phyloP scores from a whole-genome alignment of 2,888 invertebrate genomes.

The Drosophila buzzatii region DNA sequence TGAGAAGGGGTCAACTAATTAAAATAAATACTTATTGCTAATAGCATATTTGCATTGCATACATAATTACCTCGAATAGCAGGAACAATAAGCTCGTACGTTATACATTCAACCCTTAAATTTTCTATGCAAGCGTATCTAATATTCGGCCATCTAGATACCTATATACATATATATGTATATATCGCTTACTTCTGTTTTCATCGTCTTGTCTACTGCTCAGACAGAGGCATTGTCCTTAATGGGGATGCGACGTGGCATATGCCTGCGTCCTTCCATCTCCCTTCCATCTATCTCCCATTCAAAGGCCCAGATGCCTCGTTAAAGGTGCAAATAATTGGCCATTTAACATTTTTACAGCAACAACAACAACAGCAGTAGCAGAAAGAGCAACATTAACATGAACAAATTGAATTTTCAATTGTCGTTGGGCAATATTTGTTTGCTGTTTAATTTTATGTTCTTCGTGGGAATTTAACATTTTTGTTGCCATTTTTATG shows the following conservation, averaged over 20 bases:
- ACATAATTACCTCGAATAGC: too few species aligned
- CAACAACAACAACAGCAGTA: slow-evolving; percentile 8
- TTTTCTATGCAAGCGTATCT: neutral
- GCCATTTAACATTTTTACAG: slow-evolving; percentile 63
- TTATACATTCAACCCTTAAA: too few species aligned
- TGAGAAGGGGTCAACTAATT: too few species aligned
- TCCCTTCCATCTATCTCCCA: neutral
- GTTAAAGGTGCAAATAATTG: slow-evolving; percentile 65
- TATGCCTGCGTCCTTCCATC: neutral
- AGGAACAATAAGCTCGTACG: too few species aligned
- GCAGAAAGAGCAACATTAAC: slow-evolving; percentile 6
- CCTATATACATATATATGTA: neutral
- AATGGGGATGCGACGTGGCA: slow-evolving; percentile 24
- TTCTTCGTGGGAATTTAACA: slow-evolving; percentile 1
- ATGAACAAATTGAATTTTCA: slow-evolving; percentile 49
- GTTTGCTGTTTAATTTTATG: slow-evolving; percentile 34
- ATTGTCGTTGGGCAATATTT: slow-evolving; percentile 13
- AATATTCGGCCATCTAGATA: neutral
- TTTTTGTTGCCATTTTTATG: slow-evolving; percentile 47
- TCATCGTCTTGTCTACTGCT: slow-evolving; percentile 22
- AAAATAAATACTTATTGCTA: too few species aligned
- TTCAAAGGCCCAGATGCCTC: slow-evolving; percentile 38
- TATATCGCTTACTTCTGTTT: neutral
- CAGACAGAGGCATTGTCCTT: slow-evolving; percentile 35
- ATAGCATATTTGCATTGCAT: too few species aligned